Base-by-base conservation (phyloP, 2,113 vertebrate genomes). In the Podilymbus podiceps region DNA sequence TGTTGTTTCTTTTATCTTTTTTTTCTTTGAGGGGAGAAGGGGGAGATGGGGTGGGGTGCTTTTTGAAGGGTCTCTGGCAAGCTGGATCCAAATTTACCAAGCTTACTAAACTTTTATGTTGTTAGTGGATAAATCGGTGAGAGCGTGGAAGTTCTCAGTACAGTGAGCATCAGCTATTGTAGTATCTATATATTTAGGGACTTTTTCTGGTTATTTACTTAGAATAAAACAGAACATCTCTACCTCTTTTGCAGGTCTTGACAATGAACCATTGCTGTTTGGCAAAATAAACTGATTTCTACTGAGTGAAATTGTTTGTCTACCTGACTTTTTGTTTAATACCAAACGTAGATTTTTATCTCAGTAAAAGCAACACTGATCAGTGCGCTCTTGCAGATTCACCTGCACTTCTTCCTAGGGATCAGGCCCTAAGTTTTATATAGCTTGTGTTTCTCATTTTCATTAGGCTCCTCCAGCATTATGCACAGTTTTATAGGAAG, bases 81-180 rank as follows among this genome's bases (percentile, higher is more conserved):
- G 4, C 9, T 75, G 50, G 11, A 40, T 86, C 19, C 7, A 67
- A 62, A 40, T 66, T 50, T 72, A 68, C 35, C 4, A 13, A 52
- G 28, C 4, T 74, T 58, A 28, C 11, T 73, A 5, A 77, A 52
- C 21, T 72, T 40, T 13, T 14, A 12, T 6, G 19, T 53, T 62
- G 8, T 56, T 62, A 53, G 25, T 64, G n/a, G 8, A 4, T 80
- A 38, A 38, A 56, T 77, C 5, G 6, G 15, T 50, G 49, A 47
- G 33, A 38, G 6, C 0, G 2, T 59, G n/a, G 30, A 68, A 59
- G 5, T 64, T 50, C 30, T 66, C 2, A 40, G 21, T 66, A 30
- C 0, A 0, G 9, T 44, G 15, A 46, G 89, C 11, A 66, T 49
- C 19, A 67, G 21, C 33, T 33, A 4, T 9, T 91, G 42, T 76